Evolutionary conservation across 2,797 vertebrate genomes (phyloP).

Genomic region (Microctenopoma steveboyesi): DNA sequence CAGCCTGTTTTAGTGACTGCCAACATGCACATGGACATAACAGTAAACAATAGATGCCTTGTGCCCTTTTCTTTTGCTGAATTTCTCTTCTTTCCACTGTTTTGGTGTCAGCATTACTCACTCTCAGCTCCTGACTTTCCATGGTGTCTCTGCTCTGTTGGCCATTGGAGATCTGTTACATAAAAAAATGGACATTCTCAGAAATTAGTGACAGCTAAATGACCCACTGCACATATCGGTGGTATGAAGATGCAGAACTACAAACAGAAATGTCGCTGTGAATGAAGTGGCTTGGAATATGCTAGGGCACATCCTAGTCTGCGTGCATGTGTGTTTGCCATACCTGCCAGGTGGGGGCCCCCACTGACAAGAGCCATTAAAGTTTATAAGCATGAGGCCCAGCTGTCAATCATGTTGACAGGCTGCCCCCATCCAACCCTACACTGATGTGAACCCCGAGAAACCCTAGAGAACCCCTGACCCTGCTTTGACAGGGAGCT

Average conservation of each 20-base stretch:
- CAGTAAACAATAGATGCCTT: constrained; percentile 76
- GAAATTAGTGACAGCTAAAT: constrained; percentile 45
- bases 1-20: constrained; percentile 55
- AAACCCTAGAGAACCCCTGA: constrained; percentile 73
- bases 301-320: constrained; percentile 20
- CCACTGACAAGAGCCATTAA: constrained; percentile 84
- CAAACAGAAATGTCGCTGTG: constrained; percentile 43
- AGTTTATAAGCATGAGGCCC: constrained; percentile 81
- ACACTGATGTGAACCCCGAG: constrained; percentile 60
- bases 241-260: constrained; percentile 17
- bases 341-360: constrained; percentile 76
- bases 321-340: constrained; percentile 54
- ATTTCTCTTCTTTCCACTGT: constrained; percentile 74
- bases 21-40: constrained; percentile 56
- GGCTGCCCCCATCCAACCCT: constrained; percentile 58
- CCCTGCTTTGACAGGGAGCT: constrained; percentile 65
- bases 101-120: constrained; percentile 76
- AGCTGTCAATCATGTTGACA: constrained; percentile 80
- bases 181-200: constrained; percentile 44
- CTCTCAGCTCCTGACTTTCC: constrained; percentile 64
- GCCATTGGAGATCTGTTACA: constrained; percentile 50
- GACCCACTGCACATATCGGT: constrained; percentile 26
- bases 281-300: constrained; percentile 49
- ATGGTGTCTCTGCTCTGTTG: constrained; percentile 57
- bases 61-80: constrained; percentile 69